Conservation (phyloP, 2,113 vertebrate species). For the Regulus satrapa region DNA sequence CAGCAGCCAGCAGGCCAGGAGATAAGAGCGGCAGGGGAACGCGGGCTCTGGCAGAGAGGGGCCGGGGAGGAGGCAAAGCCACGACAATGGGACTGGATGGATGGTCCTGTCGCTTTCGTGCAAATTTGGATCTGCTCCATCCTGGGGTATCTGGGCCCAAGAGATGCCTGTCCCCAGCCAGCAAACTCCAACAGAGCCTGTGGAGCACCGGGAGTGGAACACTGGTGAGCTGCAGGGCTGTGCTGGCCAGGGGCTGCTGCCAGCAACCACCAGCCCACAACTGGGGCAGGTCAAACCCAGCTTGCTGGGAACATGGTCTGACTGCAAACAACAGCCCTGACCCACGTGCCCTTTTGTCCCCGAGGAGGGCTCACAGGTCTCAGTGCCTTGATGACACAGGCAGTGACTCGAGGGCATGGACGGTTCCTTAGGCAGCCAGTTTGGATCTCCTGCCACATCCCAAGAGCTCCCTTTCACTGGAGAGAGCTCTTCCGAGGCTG, state of each 20-base stretch:
- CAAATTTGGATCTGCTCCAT: background rate
- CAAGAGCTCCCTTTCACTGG: background rate
- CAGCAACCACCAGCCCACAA: background rate
- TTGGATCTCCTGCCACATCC: background rate
- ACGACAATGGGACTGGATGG: background rate
- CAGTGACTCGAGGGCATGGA: background rate
- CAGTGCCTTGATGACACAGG: background rate
- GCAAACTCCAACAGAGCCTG: background rate
- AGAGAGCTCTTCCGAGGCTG: background rate
- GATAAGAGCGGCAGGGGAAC: fast-evolving
- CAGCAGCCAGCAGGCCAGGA: background rate
- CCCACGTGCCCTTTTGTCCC: fast-evolving
- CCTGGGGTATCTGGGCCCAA: background rate
- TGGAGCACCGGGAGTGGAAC: background rate
- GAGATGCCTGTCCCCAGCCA: background rate
- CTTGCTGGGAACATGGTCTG: background rate
- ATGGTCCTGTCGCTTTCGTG: background rate
- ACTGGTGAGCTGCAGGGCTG: background rate
- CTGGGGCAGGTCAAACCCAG: background rate
- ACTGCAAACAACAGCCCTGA: background rate
- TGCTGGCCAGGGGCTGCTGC: background rate
- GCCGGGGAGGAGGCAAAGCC: background rate
- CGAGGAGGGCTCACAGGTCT: background rate
- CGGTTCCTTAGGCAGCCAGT: background rate
- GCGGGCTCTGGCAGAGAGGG: background rate